Evolutionary conservation across 2,113 vertebrate genomes (phyloP).

Genomic region (Bothrops jararaca): DNA sequence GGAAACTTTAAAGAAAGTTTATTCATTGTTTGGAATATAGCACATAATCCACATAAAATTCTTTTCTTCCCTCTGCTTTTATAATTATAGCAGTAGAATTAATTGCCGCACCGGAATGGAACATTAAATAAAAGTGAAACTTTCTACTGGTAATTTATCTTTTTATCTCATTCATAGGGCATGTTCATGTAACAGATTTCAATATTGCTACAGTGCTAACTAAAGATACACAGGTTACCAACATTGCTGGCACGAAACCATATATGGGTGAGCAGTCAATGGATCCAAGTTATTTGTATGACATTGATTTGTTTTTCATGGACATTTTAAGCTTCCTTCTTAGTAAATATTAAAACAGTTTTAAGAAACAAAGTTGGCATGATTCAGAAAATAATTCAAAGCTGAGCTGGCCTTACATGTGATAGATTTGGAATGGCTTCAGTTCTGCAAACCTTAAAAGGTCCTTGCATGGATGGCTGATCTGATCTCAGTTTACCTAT

Average conservation of each 20-base stretch:
- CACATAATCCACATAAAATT: background rate
- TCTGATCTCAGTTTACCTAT: background rate
- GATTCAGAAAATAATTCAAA: background rate
- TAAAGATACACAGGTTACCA: conserved; percentile 81
- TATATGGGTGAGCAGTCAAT: conserved; percentile 86
- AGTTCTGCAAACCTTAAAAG: background rate
- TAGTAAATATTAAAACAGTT: background rate
- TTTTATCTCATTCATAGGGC: conserved; percentile 73
- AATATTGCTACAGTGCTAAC: conserved; percentile 90
- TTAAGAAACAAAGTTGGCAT: background rate
- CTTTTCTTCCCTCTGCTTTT: background rate
- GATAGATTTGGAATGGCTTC: background rate
- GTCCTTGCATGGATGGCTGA: background rate
- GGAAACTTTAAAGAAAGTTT: background rate
- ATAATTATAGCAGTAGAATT: background rate
- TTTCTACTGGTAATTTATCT: background rate
- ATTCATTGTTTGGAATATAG: background rate
- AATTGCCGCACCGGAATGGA: background rate
- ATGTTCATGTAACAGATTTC: conserved; percentile 94
- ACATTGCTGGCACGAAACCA: conserved; percentile 93
- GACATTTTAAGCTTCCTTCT: background rate
- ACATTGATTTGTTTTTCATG: background rate
- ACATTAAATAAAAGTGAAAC: background rate
- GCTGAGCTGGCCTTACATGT: background rate
- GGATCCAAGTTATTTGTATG: accelerated